A percentile compares a stretch with the other conserved stretches of the same genome.
Evolutionary conservation across 2,113 vertebrate species (phyloP).

Genomic region (Stigmatopora nigra): DNA sequence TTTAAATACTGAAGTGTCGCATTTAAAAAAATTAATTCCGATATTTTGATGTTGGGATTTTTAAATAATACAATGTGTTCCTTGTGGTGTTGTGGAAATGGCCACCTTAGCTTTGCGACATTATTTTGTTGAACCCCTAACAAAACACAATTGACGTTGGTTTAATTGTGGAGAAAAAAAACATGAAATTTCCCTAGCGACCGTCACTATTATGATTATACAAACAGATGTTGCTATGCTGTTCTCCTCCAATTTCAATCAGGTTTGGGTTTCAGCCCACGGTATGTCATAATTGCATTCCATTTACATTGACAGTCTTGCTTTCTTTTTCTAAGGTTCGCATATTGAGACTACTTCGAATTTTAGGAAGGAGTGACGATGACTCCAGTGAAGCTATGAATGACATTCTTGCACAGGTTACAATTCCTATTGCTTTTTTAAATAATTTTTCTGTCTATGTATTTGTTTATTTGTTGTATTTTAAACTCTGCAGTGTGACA

Average conservation of each 20-base stretch:
- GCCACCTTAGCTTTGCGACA: too few species aligned
- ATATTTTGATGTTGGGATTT: too few species aligned
- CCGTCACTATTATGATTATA: not conserved
- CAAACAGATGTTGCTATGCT: not conserved
- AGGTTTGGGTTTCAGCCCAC: too few species aligned
- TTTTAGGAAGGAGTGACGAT: conserved; percentile 93
- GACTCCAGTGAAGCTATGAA: conserved; percentile 99
- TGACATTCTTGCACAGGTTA: conserved; percentile 98
- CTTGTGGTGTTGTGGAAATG: too few species aligned
- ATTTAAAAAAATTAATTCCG: too few species aligned
- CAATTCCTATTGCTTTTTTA: conserved; percentile 13
- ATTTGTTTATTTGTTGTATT: not conserved
- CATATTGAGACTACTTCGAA: conserved; percentile 95
- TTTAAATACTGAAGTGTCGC: not conserved
- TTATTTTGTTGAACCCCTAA: not conserved
- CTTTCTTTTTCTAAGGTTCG: conserved; percentile 75
- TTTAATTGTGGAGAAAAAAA: not conserved
- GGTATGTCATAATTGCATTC: not conserved
- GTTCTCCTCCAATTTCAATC: too few species aligned
- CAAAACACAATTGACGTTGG: not conserved
- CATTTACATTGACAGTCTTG: not conserved
- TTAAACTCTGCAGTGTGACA: not conserved
- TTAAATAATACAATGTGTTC: too few species aligned
- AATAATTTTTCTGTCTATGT: not conserved
- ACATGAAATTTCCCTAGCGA: not conserved